These are phyloP conservation scores for Phycodurus eques DNA, from an alignment of 2,113 vertebrate genomes.

Conservation along the genomic window DNA sequence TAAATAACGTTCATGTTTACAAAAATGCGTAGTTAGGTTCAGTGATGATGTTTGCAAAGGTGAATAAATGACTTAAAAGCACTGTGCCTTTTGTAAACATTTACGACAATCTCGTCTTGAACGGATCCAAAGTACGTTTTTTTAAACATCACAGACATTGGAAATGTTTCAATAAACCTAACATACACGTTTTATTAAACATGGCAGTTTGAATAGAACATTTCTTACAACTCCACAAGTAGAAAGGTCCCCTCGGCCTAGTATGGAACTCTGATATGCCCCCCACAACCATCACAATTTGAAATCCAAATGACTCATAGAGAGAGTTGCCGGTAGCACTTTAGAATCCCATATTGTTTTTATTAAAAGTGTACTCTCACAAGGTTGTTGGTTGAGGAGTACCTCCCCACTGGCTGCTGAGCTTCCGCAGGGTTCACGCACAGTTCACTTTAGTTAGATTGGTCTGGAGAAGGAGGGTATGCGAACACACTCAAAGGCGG, in stretches of 20 bases:
- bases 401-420: constrained; percentile 42
- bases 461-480: constrained; percentile 43
- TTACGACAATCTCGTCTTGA: too few relatives aligned
- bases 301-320: background rate
- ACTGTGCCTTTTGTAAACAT: too few relatives aligned
- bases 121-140: background rate
- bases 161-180: background rate
- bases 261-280: background rate
- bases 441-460: constrained; percentile 59
- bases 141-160: background rate
- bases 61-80: too few relatives aligned
- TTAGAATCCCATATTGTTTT: constrained; percentile 17
- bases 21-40: too few relatives aligned
- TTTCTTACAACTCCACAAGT: background rate
- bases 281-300: background rate
- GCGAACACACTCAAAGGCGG: constrained; percentile 42
- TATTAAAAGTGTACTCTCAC: constrained; percentile 39
- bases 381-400: constrained; percentile 23
- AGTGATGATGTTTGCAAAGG: too few relatives aligned
- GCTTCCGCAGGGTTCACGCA: constrained; percentile 47
- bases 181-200: background rate
- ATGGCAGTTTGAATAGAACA: too few relatives aligned
- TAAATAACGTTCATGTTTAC: too few relatives aligned
- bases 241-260: background rate
- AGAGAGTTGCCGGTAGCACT: background rate